These are phyloP conservation scores for Minunthozetes semirufus DNA, from an alignment of 2,888 invertebrate genomes.

Conservation along the genomic window DNA sequence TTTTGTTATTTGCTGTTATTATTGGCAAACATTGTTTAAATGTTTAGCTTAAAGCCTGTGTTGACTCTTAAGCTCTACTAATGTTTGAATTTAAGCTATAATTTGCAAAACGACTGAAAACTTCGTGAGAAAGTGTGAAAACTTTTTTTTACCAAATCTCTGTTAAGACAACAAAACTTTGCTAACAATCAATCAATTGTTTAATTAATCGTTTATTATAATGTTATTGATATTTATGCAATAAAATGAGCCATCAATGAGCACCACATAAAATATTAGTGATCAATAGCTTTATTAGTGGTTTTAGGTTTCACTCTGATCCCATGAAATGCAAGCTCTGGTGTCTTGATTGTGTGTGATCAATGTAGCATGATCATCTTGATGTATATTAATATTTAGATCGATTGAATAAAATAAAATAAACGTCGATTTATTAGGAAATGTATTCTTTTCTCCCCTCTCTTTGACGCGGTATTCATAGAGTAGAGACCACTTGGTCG, in stretches of 20 bases:
- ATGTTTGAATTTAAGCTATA: neutral
- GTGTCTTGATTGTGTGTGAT: too few species aligned
- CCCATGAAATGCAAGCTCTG: too few species aligned
- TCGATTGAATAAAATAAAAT: neutral
- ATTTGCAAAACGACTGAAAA: neutral
- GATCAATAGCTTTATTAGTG: too few species aligned
- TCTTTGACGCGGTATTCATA: slow-evolving; percentile 1
- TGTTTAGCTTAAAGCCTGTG: neutral
- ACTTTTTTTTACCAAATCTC: neutral
- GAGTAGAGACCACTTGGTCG: slow-evolving; percentile 23
- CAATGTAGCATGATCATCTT: too few species aligned
- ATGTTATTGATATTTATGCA: too few species aligned
- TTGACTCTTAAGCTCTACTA: slow-evolving; percentile 9
- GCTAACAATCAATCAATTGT: too few species aligned
- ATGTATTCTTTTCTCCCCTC: slow-evolving; percentile 24
- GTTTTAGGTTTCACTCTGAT: too few species aligned
- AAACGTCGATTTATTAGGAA: slow-evolving; percentile 1
- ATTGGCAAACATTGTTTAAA: slow-evolving; percentile 15
- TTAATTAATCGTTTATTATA: too few species aligned
- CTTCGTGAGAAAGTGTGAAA: slow-evolving; percentile 19
- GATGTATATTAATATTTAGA: too few species aligned
- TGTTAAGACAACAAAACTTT: neutral
- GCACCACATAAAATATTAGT: too few species aligned
- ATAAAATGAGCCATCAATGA: too few species aligned
- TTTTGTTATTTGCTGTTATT: slow-evolving; percentile 18